Conservation (phyloP, 92 coral and sea anemone species). For the Phenganax stokvisi region DNA sequence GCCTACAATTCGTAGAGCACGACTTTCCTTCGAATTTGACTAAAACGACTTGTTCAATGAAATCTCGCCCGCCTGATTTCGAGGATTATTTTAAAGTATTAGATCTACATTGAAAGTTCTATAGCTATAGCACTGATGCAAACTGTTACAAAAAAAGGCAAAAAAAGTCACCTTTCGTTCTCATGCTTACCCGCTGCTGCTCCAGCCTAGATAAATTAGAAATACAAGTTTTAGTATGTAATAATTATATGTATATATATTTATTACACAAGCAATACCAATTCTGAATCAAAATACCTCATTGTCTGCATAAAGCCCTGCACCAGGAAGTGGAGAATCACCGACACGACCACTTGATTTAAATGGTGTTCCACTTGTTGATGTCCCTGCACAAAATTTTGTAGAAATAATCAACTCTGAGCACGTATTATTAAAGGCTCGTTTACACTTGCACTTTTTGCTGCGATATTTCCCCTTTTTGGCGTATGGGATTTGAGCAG, state of each 20-base stretch:
- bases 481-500: no score
- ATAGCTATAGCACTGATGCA: neutral
- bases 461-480: no score
- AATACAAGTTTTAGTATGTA: neutral
- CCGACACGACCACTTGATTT: slow-evolving; percentile 67
- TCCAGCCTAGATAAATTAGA: slow-evolving; percentile 19
- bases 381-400: slow-evolving; percentile 45
- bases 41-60: no score
- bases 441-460: no score
- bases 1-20: no score
- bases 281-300: slow-evolving; percentile 41
- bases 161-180: neutral
- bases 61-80: no score
- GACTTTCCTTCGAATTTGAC: no score
- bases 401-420: neutral
- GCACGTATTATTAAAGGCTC: neutral
- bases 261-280: no score
- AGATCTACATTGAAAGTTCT: no score
- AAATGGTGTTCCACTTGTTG: slow-evolving; percentile 59
- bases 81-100: no score
- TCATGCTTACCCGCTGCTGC: slow-evolving; percentile 28
- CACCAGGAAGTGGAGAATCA: slow-evolving; percentile 72
- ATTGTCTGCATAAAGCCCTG: slow-evolving; percentile 69
- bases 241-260: neutral
- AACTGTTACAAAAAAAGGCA: neutral